Percentiles rank a stretch among this genome's conserved stretches.
Conservation (phyloP, 2,113 vertebrate species). For the Gambusia affinis region DNA sequence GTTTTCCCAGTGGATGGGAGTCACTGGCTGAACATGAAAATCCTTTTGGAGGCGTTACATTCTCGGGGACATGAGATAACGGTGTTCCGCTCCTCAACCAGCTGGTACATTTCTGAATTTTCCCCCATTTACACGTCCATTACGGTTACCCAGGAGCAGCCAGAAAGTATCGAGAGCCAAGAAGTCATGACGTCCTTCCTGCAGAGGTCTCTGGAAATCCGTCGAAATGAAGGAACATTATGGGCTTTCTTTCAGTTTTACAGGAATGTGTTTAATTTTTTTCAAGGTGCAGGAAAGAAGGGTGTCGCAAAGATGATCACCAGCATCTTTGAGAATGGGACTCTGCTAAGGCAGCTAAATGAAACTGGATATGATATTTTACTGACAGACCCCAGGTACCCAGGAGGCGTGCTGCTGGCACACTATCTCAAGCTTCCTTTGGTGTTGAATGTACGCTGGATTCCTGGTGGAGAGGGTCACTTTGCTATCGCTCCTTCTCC, state of each 20-base stretch:
- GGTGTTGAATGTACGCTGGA: conserved; percentile 72
- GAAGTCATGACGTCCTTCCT: conserved; percentile 47
- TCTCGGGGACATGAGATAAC: conserved; percentile 66
- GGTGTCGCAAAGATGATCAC: conserved; percentile 7
- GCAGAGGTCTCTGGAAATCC: conserved; percentile 45
- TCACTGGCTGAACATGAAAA: conserved; percentile 73
- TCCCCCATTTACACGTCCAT: conserved; percentile 64
- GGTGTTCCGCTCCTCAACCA: conserved; percentile 59
- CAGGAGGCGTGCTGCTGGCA: conserved; percentile 64
- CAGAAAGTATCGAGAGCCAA: conserved; percentile 56
- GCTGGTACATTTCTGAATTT: conserved; percentile 63
- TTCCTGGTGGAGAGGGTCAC: conserved; percentile 63
- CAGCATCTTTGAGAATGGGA: conserved; percentile 62
- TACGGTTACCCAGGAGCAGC: conserved; percentile 45
- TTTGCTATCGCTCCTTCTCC: conserved; percentile 68
- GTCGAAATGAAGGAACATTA: background rate
- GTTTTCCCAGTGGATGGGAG: conserved; percentile 67
- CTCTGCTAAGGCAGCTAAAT: conserved; percentile 44
- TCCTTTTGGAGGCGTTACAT: conserved; percentile 64
- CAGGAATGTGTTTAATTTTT: conserved; percentile 34
- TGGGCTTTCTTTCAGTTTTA: conserved; percentile 53
- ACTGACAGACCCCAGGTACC: conserved; percentile 69
- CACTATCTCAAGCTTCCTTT: conserved; percentile 71
- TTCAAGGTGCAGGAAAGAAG: background rate
- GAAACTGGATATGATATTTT: conserved; percentile 61